Percentiles rank a stretch among this genome's conserved stretches.
Conservation (phyloP, 2,113 vertebrate genomes). For the Connochaetes taurinus region DNA sequence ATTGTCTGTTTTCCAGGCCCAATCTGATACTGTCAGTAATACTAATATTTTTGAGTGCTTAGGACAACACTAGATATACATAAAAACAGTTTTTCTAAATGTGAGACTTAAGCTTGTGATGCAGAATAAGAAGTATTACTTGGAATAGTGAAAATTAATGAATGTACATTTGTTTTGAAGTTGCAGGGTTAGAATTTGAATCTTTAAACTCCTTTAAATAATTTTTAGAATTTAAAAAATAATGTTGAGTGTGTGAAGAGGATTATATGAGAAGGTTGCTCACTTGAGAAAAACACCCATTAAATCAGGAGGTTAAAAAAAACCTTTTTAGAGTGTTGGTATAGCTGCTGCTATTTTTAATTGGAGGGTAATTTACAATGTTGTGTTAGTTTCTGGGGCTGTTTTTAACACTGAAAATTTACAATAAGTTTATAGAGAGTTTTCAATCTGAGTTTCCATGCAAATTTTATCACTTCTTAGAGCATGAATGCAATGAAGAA, state of each 20-base stretch:
- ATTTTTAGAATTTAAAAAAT: neutral
- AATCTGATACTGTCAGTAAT: neutral
- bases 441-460: neutral
- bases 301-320: neutral
- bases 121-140: neutral
- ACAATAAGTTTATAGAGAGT: neutral
- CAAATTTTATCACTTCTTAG: neutral
- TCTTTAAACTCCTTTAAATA: slow-evolving; percentile 2
- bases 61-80: neutral
- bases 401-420: slow-evolving; percentile 5
- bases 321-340: neutral
- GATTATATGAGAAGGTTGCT: neutral
- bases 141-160: neutral
- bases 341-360: neutral
- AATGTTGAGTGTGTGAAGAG: neutral
- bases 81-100: slow-evolving; percentile 27
- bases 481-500: neutral
- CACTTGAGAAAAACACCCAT: neutral
- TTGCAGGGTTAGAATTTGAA: neutral
- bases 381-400: neutral
- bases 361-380: neutral
- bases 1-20: neutral
- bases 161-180: neutral
- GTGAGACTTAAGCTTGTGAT: neutral
- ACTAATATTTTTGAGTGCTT: neutral